phyloP scores from a whole-genome alignment of 2,888 invertebrate species.

The Epinotia brunnichana region DNA sequence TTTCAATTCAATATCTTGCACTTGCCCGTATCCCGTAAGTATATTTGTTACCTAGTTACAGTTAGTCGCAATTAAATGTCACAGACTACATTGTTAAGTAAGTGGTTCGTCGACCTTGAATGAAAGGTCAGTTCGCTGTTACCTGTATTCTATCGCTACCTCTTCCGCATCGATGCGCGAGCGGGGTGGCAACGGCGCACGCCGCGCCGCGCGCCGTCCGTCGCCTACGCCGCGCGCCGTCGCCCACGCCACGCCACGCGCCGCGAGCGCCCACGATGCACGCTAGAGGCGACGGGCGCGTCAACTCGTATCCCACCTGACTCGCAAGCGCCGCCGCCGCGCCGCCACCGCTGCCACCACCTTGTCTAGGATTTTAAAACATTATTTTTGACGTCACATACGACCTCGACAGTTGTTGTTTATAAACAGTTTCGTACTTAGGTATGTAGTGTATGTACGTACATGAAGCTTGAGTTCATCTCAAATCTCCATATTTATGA shows the following conservation, averaged over 20 bases:
- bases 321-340: not conserved
- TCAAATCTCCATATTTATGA: no score
- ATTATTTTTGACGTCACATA: not conserved
- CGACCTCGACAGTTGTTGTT: not conserved
- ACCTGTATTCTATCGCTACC: not conserved
- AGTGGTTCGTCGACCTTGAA: not conserved
- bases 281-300: not conserved
- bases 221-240: no score
- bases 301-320: constrained; percentile 6
- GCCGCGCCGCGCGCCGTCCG: not conserved
- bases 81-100: constrained; percentile 6
- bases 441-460: no score
- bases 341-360: not conserved
- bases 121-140: not conserved
- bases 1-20: no score
- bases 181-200: no score
- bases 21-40: no score
- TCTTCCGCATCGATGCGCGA: no score
- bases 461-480: not conserved
- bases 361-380: not conserved
- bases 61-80: no score
- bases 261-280: not conserved
- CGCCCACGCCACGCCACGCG: not conserved
- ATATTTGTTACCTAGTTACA: not conserved
- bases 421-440: not conserved